Base-by-base conservation (phyloP, 2,888 invertebrate genomes). In the Trichogramma evanescens region DNA sequence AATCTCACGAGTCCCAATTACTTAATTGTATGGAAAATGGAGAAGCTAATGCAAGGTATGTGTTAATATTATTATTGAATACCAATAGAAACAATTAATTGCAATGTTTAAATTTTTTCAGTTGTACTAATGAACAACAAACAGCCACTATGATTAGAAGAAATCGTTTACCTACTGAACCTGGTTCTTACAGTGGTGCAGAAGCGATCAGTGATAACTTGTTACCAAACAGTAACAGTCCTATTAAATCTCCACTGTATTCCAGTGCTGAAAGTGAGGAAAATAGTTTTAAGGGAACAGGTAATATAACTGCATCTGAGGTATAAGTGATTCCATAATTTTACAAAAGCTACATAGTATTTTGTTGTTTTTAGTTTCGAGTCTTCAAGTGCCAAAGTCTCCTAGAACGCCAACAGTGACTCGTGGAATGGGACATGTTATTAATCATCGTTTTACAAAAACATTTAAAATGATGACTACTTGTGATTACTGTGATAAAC, bases 1-100 rank as follows among this genome's bases (percentile, higher is more conserved):
- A 91, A 74, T 94, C 94, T 50, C 93, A 95, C 78, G 95, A 95
- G 80, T 93, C 92, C 9, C 93, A 94, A 78, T 82, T 93, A 63
- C 88, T 85, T 56, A 84, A 84, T 73, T 81, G 83, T 70, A 80
- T 83, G 64, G 86, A 86, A 68, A 80, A 79, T 69, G 78, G 77
- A 48, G 80, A 79, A 73, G 67, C 71, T 64, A 69, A 68, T 63
- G 64, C 73, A 56, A 78, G 78, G 80, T 80, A 70, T 64, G 56
- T 61, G 56, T 54, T 57, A 38, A 13, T 10, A 10, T 40, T 56
- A 59, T 44, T 56, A 45, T 13, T n/a, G 51, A 44, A 13, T 13
- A 39, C 55, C 6, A 38, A 51, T 40, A 6, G 26, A 41, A 9
- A 9, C 58, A 54, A 7, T 50, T 13, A 52, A 26, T 43, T 39